These are phyloP conservation scores for Frieseomelitta varia DNA, from an alignment of 1,140 invertebrate genomes.

Conservation along the genomic window DNA sequence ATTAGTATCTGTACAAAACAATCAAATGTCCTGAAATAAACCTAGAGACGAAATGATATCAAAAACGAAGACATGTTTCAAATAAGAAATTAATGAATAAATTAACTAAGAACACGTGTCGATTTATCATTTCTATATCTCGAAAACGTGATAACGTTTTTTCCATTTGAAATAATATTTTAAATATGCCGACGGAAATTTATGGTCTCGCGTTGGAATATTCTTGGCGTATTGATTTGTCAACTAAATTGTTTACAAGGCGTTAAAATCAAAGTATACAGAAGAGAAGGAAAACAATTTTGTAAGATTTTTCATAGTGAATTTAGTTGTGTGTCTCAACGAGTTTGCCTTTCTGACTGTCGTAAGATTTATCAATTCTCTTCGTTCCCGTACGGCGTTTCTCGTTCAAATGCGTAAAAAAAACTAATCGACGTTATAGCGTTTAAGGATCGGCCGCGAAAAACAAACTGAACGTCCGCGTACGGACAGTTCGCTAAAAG, in stretches of 20 bases:
- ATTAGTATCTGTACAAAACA: too few species aligned
- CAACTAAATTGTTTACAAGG: neutral
- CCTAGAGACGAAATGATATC: too few species aligned
- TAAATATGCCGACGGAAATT: neutral
- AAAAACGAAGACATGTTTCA: too few species aligned
- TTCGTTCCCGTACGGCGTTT: constrained; percentile 26
- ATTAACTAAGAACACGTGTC: neutral
- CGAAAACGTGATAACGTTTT: neutral
- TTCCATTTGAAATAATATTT: neutral
- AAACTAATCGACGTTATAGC: constrained; percentile 28
- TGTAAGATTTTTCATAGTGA: neutral
- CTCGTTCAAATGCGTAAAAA: constrained; percentile 21
- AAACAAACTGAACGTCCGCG: constrained; percentile 8
- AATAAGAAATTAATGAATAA: neutral
- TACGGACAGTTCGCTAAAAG: constrained; percentile 5
- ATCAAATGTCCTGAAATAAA: too few species aligned
- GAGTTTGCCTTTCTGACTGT: constrained; percentile 27
- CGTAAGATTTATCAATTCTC: constrained; percentile 10
- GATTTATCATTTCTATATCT: neutral
- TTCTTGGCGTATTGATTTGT: neutral
- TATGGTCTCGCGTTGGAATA: neutral
- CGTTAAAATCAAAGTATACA: neutral
- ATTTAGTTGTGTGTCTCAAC: constrained; percentile 4
- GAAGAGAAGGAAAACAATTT: neutral
- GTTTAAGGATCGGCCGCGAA: constrained; percentile 16